Evolutionary conservation across 2,797 vertebrate species (phyloP).

Genomic region (Momotus momota): DNA sequence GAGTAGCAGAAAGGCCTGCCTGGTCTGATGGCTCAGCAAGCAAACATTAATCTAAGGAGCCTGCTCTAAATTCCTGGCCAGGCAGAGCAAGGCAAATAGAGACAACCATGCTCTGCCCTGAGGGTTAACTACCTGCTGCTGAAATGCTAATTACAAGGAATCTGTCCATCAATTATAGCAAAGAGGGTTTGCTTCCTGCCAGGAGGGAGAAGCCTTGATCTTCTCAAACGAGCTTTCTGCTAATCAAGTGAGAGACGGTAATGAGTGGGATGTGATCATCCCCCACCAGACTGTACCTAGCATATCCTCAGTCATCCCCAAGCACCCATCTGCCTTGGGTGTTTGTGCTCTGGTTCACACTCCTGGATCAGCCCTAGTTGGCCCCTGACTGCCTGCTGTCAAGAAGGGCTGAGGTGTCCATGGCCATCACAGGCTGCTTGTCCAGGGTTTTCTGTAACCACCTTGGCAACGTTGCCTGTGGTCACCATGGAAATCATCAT

Average conservation of each 20-base stretch:
- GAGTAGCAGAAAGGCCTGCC: neutral
- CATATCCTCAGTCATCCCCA: fast-evolving
- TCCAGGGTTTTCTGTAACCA: neutral
- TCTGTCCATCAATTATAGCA: conserved; percentile 46
- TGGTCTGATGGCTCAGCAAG: neutral
- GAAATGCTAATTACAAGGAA: conserved; percentile 60
- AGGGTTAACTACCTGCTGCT: conserved; percentile 65
- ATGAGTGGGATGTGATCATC: neutral
- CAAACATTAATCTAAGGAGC: neutral
- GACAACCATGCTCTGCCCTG: conserved; percentile 8
- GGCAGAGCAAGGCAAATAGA: conserved; percentile 1
- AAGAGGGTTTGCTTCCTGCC: neutral
- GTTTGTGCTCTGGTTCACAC: fast-evolving
- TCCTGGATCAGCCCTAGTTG: fast-evolving
- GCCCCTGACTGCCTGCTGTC: neutral
- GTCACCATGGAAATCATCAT: neutral
- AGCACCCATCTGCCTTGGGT: neutral
- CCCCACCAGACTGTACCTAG: neutral
- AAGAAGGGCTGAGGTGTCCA: neutral
- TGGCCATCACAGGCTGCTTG: neutral
- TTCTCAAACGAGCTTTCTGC: neutral
- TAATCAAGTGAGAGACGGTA: neutral
- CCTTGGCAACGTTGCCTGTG: neutral
- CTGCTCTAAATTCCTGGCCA: conserved; percentile 1
- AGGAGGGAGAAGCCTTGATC: neutral